Evolutionary conservation across 2,888 invertebrate genomes (phyloP).

Genomic region (Meta bourneti): DNA sequence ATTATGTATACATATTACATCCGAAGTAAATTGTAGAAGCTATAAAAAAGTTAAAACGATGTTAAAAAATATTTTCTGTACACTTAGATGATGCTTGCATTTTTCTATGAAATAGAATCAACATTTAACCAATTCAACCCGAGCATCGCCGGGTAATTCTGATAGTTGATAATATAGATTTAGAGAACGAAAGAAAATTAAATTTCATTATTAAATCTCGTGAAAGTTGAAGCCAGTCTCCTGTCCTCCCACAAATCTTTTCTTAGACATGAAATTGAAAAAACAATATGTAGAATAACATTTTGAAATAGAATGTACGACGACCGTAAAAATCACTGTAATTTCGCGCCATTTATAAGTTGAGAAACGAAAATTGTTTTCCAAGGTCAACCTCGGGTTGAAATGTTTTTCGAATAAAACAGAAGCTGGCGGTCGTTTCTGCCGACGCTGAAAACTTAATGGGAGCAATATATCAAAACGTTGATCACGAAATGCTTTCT

Average conservation of each 20-base stretch:
- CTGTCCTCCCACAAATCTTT: not conserved
- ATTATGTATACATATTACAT: no score
- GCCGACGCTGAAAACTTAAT: conserved; percentile 9
- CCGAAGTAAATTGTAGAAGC: no score
- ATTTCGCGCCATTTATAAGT: conserved; percentile 15
- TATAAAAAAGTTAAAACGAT: no score
- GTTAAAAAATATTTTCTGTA: no score
- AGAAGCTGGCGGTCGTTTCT: not conserved
- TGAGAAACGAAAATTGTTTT: not conserved
- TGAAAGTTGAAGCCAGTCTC: not conserved
- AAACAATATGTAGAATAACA: no score
- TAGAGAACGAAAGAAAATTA: not conserved
- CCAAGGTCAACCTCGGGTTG: not conserved
- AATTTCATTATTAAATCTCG: not conserved
- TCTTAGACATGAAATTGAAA: not conserved
- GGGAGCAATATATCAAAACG: conserved; percentile 8
- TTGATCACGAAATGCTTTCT: not conserved
- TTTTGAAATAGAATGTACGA: conserved; percentile 18
- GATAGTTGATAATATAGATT: not conserved
- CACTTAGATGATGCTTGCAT: no score
- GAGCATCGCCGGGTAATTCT: no score
- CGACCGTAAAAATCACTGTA: not conserved
- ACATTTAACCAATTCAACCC: no score
- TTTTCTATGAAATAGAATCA: no score
- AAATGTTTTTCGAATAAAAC: not conserved